Base-by-base conservation (phyloP, 64 coral and sea anemone species). In the Astreopora myriophthalma region DNA sequence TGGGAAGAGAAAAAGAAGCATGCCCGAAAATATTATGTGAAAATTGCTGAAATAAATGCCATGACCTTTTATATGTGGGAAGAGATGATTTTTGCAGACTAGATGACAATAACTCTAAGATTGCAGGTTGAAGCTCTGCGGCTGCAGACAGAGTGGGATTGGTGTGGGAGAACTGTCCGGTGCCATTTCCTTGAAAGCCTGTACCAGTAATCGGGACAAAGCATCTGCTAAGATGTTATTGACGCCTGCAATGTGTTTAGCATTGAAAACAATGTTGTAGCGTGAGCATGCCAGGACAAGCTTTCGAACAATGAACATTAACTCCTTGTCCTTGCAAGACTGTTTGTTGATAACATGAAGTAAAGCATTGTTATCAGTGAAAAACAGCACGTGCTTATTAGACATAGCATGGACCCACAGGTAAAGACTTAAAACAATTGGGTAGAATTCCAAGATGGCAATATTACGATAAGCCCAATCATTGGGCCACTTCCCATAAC, bases 71-170 rank as follows among this genome's bases (percentile, higher is more conserved):
- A 74, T 74, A 74, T 17, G 71, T 74, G 31, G 71, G 71, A 13
- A 74, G 71, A 16, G 71, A 74, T 14, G 71, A 71, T 10, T 20
- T 20, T 25, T 71, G 68, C 23, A 71, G 31, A 24, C 68, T 71
- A 9, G 68, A n/a, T n/a, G n/a, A n/a, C n/a, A n/a, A n/a, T n/a
- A n/a, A n/a, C n/a, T n/a, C n/a, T n/a, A n/a, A n/a, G n/a, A n/a
- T n/a, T n/a, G n/a, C n/a, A n/a, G n/a, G n/a, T n/a, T n/a, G n/a
- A n/a, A n/a, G n/a, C n/a, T 44, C 48, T 80, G 76, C 20, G 76
- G 76, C 76, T 49, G 48, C n/a, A 80, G 35, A 80, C 11, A 80
- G 19, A 80, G 48, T 24, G 76, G 38, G 55, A 80, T 80, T 22
- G 44, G 37, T 48, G 76, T 80, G 26, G 3, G 76, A 20, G 14